Conservation (phyloP, 2,113 vertebrate species). For the Tachysurus vachellii region DNA sequence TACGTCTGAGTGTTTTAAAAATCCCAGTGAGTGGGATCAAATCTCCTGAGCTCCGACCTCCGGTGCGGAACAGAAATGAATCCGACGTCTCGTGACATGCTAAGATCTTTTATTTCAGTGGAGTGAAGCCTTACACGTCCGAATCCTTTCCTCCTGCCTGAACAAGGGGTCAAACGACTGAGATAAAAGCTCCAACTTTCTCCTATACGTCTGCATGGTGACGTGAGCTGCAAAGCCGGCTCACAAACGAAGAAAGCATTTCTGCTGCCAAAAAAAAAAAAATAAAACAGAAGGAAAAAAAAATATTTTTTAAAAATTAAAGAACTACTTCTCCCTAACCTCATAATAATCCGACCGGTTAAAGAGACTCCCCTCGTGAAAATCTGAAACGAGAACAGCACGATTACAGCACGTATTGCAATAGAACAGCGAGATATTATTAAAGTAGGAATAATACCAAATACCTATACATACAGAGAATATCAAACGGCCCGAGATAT, state of each 20-base stretch:
- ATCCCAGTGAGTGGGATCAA: neutral
- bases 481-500: conserved; percentile 66
- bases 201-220: neutral
- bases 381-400: conserved; percentile 62
- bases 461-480: conserved; percentile 76
- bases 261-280: conserved; percentile 28
- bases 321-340: conserved; percentile 7
- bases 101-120: too few species aligned
- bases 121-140: too few species aligned
- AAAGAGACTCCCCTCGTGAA: conserved; percentile 43
- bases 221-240: neutral
- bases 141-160: neutral
- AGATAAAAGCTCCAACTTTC: too few species aligned
- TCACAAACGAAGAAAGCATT: conserved; percentile 8
- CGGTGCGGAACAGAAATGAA: too few species aligned
- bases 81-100: too few species aligned
- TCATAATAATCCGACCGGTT: conserved; percentile 41
- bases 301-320: neutral
- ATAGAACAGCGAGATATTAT: conserved; percentile 69
- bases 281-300: neutral
- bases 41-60: too few species aligned
- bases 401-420: conserved; percentile 70
- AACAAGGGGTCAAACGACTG: neutral
- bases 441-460: conserved; percentile 73
- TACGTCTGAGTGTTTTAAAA: neutral